These are phyloP conservation scores for Xylota segnis DNA, from an alignment of 2,888 invertebrate species.

Conservation along the genomic window DNA sequence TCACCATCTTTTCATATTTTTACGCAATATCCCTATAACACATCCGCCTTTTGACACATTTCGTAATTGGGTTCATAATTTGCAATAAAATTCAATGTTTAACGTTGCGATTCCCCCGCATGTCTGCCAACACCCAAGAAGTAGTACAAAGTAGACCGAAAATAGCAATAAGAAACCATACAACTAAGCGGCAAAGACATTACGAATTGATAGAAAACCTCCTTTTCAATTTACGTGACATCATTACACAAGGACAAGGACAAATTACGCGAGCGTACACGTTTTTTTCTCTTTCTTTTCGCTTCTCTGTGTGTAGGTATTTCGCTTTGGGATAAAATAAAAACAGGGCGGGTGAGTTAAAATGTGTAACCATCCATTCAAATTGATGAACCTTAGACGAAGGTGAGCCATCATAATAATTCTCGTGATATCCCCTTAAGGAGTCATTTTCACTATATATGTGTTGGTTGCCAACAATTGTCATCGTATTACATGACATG, in stretches of 20 bases:
- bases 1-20: neutral
- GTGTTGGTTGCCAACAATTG: constrained; percentile 50
- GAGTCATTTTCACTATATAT: constrained; percentile 48
- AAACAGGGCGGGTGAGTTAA: constrained; percentile 14
- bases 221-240: constrained; percentile 74
- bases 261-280: constrained; percentile 65
- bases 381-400: constrained; percentile 68
- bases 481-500: constrained; percentile 54
- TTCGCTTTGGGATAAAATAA: neutral
- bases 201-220: constrained; percentile 57
- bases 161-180: constrained; percentile 58
- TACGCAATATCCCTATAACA: neutral
- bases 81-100: constrained; percentile 43
- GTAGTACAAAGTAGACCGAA: constrained; percentile 5
- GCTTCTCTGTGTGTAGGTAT: neutral
- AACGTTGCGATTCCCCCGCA: constrained; percentile 4
- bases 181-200: constrained; percentile 42
- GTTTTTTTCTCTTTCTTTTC: constrained; percentile 24
- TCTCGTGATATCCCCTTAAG: constrained; percentile 61
- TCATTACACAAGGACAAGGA: constrained; percentile 69
- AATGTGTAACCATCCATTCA: constrained; percentile 62
- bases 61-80: constrained; percentile 5
- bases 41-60: constrained; percentile 2
- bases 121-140: neutral
- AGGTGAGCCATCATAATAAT: constrained; percentile 64